These are phyloP conservation scores for Nibea coibor DNA, from an alignment of 2,113 vertebrate species.

Conservation along the genomic window DNA sequence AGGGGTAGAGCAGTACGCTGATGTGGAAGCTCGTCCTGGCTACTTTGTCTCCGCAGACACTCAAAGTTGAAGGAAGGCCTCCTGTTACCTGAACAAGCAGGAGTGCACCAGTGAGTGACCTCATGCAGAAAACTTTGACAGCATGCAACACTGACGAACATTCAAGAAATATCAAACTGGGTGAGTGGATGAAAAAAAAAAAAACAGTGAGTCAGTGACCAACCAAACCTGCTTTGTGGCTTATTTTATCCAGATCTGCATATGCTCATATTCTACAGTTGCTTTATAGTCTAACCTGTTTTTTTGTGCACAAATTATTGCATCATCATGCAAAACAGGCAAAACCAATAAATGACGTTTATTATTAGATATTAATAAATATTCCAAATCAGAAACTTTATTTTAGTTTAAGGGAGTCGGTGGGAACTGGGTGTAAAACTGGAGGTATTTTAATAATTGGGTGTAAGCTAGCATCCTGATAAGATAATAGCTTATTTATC, in stretches of 20 bases:
- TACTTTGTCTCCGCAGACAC: constrained; percentile 96
- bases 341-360: too few relatives aligned
- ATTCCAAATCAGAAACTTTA: too few relatives aligned
- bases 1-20: constrained; percentile 94
- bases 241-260: not conserved
- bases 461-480: too few relatives aligned
- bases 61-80: constrained; percentile 98
- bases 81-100: constrained; percentile 85
- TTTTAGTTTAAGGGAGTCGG: too few relatives aligned
- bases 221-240: too few relatives aligned
- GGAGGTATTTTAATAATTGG: too few relatives aligned
- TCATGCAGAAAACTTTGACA: constrained; percentile 24
- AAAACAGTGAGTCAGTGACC: not conserved
- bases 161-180: not conserved
- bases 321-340: too few relatives aligned
- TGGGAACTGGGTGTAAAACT: too few relatives aligned
- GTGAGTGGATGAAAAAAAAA: not conserved
- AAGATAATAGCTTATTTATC: too few relatives aligned
- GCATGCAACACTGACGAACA: constrained; percentile 22
- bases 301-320: not conserved
- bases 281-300: not conserved
- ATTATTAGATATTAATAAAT: too few relatives aligned
- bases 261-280: not conserved
- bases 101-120: constrained; percentile 26
- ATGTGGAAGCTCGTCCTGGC: constrained; percentile 93